Conservation (phyloP, 30 jellyfish, hydroid and myxozoan genomes). For the Chironex yamaguchii region DNA sequence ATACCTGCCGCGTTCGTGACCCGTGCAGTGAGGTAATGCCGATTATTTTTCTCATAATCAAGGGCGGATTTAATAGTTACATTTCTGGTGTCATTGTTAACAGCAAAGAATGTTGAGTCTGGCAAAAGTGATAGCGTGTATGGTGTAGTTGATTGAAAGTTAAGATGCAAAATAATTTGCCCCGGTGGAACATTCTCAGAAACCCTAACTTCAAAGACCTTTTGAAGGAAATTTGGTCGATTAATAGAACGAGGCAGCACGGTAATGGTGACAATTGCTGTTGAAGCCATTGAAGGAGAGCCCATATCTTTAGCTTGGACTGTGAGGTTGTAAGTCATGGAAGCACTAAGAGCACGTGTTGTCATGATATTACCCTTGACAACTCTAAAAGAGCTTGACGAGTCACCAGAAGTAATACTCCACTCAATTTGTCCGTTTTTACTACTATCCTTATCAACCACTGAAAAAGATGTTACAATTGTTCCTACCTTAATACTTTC, state of each 20-base stretch:
- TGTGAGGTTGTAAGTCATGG: constrained; percentile 26
- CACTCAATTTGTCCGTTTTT: constrained; percentile 61
- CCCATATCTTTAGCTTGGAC: constrained; percentile 74
- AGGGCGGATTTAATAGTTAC: constrained; percentile 26
- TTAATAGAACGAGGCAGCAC: neutral
- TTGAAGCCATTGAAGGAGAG: constrained; percentile 41
- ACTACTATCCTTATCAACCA: constrained; percentile 78
- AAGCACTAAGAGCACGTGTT: constrained; percentile 49
- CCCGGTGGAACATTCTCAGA: constrained; percentile 59
- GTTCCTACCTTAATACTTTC: constrained; percentile 85
- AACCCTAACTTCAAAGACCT: constrained; percentile 56
- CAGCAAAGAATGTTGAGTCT: neutral
- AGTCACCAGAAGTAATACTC: constrained; percentile 74
- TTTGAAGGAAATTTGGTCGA: constrained; percentile 50
- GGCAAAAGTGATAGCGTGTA: neutral
- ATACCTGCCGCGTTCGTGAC: constrained; percentile 57
- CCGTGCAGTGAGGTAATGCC: constrained; percentile 72
- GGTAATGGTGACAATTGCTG: constrained; percentile 60
- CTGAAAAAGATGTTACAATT: constrained; percentile 61
- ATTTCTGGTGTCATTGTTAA: constrained; percentile 29
- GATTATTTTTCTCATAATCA: constrained; percentile 61
- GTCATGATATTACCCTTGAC: constrained; percentile 71
- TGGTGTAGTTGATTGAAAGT: neutral
- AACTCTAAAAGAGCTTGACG: constrained; percentile 60
- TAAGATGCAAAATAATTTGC: constrained; percentile 17